A percentile compares a stretch with the other conserved stretches of the same genome.
phyloP scores from a whole-genome alignment of 2,888 invertebrate species.

The Mongoloraphidia duomilia region DNA sequence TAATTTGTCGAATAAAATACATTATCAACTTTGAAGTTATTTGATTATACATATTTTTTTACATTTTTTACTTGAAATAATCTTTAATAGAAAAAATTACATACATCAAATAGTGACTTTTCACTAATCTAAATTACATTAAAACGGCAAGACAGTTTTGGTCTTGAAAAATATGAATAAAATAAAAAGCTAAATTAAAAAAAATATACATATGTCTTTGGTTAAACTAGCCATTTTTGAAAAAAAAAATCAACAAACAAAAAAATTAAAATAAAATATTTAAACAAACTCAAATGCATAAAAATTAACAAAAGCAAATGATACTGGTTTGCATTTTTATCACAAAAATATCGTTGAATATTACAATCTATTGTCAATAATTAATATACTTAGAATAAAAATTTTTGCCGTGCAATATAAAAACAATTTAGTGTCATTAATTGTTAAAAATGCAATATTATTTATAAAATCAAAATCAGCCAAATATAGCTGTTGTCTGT shows the following conservation, averaged over 20 bases:
- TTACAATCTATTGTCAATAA: too few relatives aligned
- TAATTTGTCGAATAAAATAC: conserved; percentile 2
- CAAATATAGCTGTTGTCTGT: too few relatives aligned
- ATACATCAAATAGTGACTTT: not conserved
- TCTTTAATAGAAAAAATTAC: not conserved
- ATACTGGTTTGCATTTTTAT: too few relatives aligned
- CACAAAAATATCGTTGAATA: too few relatives aligned
- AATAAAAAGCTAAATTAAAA: conserved; percentile 1
- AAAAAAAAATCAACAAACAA: conserved; percentile 11
- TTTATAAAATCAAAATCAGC: too few relatives aligned
- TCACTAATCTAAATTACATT: not conserved
- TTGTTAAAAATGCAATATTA: too few relatives aligned
- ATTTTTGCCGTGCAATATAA: too few relatives aligned
- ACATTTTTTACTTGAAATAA: not conserved
- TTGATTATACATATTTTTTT: not conserved
- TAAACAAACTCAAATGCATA: too few relatives aligned
- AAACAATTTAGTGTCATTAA: too few relatives aligned
- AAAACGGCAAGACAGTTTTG: not conserved
- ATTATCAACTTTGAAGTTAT: not conserved
- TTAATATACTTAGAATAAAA: too few relatives aligned
- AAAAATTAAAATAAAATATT: not conserved
- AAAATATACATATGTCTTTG: conserved; percentile 23
- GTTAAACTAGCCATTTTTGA: conserved; percentile 31
- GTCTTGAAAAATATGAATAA: not conserved
- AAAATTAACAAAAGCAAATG: too few relatives aligned